phyloP scores from a whole-genome alignment of 2,888 invertebrate genomes.

The Lasius fuliginosus region DNA sequence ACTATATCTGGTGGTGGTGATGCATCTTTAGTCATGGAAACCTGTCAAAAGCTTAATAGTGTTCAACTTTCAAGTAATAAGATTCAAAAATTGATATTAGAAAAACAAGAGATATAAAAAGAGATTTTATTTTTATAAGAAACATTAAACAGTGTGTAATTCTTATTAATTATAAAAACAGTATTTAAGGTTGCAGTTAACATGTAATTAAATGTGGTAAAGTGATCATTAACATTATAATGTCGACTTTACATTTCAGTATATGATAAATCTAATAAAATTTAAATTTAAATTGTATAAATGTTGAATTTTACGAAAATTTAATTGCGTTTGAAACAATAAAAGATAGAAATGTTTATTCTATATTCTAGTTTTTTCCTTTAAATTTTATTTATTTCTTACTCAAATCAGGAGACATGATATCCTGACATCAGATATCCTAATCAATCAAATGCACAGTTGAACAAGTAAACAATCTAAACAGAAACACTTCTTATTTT shows the following conservation, averaged over 20 bases:
- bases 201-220: slow-evolving; percentile 2
- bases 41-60: slow-evolving; percentile 26
- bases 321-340: slow-evolving; percentile 4
- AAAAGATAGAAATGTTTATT: slow-evolving; percentile 10
- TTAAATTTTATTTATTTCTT: background rate
- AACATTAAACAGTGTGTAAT: background rate
- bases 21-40: slow-evolving; percentile 31
- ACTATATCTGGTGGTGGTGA: slow-evolving; percentile 44
- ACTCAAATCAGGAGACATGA: background rate
- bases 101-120: slow-evolving; percentile 7
- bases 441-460: background rate
- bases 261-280: slow-evolving; percentile 14
- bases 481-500: background rate
- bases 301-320: slow-evolving; percentile 20
- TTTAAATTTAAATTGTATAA: slow-evolving; percentile 26
- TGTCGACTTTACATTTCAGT: background rate
- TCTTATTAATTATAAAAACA: slow-evolving; percentile 17
- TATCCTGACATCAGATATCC: background rate
- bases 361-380: background rate
- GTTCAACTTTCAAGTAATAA: slow-evolving; percentile 3
- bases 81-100: slow-evolving; percentile 6
- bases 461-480: background rate
- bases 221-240: background rate
- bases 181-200: slow-evolving; percentile 12
- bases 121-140: background rate